Evolutionary conservation across 2,888 invertebrate genomes (phyloP).

Genomic region (Lobophora halterata): DNA sequence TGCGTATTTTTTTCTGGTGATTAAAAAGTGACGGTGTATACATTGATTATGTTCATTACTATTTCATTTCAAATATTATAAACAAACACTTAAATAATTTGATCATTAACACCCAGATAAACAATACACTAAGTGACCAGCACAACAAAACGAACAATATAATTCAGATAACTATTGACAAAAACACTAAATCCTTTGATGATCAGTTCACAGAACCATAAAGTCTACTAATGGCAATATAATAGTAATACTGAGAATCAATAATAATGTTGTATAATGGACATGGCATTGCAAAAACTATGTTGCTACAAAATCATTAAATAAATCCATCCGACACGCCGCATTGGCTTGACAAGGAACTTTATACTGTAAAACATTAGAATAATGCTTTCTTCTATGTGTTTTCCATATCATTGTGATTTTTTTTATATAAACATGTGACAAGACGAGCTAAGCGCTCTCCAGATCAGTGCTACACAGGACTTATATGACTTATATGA

Average conservation of each 20-base stretch:
- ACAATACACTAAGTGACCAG: conserved; percentile 6
- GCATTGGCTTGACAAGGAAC: conserved; percentile 15
- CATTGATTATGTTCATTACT: not conserved
- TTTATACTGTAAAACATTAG: too few species aligned
- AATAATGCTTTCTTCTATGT: too few species aligned
- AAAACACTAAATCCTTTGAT: conserved; percentile 28
- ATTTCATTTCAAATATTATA: conserved; percentile 4
- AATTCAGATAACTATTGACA: conserved; percentile 16
- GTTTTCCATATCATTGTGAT: too few species aligned
- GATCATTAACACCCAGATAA: conserved; percentile 4
- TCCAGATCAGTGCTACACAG: too few species aligned
- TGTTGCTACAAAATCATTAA: conserved; percentile 30
- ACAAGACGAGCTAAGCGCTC: too few species aligned
- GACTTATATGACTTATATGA: too few species aligned
- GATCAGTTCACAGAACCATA: conserved; percentile 31
- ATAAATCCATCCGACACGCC: conserved; percentile 34
- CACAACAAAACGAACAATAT: conserved; percentile 8
- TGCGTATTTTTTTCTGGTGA: too few species aligned
- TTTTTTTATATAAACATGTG: too few species aligned
- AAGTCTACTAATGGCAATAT: conserved; percentile 11
- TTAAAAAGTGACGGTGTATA: too few species aligned
- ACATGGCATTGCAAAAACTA: conserved; percentile 15
- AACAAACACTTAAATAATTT: not conserved
- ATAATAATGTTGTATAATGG: conserved; percentile 18
- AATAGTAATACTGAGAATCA: conserved; percentile 21